Evolutionary conservation across 2,888 invertebrate species (phyloP), one percentile per base, ranked within the genome.

Genomic region (Tineola bisselliella): DNA sequence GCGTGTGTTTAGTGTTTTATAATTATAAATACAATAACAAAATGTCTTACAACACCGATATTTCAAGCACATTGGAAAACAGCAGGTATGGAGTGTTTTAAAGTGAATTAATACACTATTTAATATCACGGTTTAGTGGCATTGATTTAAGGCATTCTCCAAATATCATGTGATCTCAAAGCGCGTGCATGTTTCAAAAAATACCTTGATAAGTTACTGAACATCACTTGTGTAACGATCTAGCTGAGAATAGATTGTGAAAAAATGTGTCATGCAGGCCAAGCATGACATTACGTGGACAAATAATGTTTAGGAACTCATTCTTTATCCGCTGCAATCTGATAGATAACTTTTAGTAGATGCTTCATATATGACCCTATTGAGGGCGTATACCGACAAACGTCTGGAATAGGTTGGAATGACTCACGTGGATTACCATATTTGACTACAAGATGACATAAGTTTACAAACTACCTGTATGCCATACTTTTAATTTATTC

Each of bases 1-100:
- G 71, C 77, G 80, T 82, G 82, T 84, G 84, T 83, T 84, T 81
- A 84, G 86, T 87, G 86, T 81, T 84, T 83, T 82, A 81, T 63
- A 69, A 71, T 66, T 71, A 73, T 82, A 83, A 84, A 84, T 83
- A 84, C 76, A 81, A 81, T 83, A 67, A 76, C 81, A 84, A 82
- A 73, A 86, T 86, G 86, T 78, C 86, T 79, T 86, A 84, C 80
- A 84, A 86, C 76, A 84, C 83, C 64, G 86, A 87, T 65, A 79
- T 87, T 68, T 86, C 87, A 61, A 76, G 78, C 60, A 87, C 81
- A 71, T 75, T 88, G 84, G 88, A 88, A 73, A 88, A 80, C 71
- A 88, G 88, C 88, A 88, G 88, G 88, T 88, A 84, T 68, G 54
- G n/a, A 54, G 54, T 54, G 54, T 54, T 54, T 12, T 25, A 25